phyloP scores from a whole-genome alignment of 2,113 vertebrate species.

The Spilogale gracilis region DNA sequence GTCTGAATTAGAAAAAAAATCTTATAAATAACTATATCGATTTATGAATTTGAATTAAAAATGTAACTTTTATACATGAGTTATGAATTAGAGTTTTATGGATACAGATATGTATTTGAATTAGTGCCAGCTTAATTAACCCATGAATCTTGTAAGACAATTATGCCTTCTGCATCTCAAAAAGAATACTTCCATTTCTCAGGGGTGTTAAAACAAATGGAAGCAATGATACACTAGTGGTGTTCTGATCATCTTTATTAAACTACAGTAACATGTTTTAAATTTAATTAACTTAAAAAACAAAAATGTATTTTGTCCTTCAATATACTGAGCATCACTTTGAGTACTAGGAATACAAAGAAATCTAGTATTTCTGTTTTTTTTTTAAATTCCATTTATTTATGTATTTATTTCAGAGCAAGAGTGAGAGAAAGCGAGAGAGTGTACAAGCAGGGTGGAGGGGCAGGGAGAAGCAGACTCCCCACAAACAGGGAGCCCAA shows the following conservation, averaged over 20 bases:
- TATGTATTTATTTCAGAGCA: no score
- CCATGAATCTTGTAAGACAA: not conserved
- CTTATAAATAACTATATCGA: not conserved
- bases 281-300: not conserved
- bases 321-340: not conserved
- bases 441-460: no score
- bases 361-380: not conserved
- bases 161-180: not conserved
- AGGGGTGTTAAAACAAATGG: not conserved
- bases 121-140: not conserved
- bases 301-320: not conserved
- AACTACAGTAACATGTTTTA: not conserved
- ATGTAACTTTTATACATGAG: not conserved
- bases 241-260: not conserved
- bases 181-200: not conserved
- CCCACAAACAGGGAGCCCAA: no score
- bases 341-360: not conserved
- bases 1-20: not conserved
- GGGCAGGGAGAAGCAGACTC: no score
- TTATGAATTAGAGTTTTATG: not conserved
- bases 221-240: not conserved
- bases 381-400: no score
- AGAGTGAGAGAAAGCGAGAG: no score
- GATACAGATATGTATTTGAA: not conserved
- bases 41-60: not conserved